These are phyloP conservation scores for Ochropleura leucogaster DNA, from an alignment of 2,888 invertebrate genomes.

Conservation along the genomic window DNA sequence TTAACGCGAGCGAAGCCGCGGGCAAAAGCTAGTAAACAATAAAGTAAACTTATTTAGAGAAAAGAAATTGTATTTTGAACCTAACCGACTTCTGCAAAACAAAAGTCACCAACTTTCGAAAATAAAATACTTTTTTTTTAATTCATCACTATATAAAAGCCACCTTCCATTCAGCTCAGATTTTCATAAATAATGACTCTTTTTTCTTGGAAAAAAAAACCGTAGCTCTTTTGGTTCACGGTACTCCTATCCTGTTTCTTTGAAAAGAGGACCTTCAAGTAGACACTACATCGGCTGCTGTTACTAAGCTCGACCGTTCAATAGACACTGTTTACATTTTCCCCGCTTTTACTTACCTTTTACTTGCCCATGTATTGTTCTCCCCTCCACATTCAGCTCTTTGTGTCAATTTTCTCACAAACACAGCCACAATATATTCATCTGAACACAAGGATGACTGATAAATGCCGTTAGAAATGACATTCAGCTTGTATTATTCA, in stretches of 20 bases:
- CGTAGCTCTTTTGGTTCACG: neutral
- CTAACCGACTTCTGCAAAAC: too few species aligned
- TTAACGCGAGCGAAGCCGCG: too few species aligned
- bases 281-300: neutral
- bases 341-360: neutral
- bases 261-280: neutral
- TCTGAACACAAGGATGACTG: conserved; percentile 6
- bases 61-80: neutral
- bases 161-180: too few species aligned
- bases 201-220: neutral
- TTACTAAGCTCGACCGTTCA: conserved; percentile 1
- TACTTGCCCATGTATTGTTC: neutral
- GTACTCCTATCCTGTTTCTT: neutral
- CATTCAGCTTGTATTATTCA: conserved; percentile 35
- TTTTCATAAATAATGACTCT: neutral
- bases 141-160: neutral
- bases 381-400: conserved; percentile 12
- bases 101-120: too few species aligned
- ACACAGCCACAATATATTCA: conserved; percentile 33
- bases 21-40: too few species aligned
- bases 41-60: neutral
- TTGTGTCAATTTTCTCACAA: conserved; percentile 28
- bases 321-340: conserved; percentile 7
- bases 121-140: neutral
- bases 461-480: conserved; percentile 23